phyloP scores from a whole-genome alignment of 2,797 vertebrate genomes.

The Etheostoma nigrum region DNA sequence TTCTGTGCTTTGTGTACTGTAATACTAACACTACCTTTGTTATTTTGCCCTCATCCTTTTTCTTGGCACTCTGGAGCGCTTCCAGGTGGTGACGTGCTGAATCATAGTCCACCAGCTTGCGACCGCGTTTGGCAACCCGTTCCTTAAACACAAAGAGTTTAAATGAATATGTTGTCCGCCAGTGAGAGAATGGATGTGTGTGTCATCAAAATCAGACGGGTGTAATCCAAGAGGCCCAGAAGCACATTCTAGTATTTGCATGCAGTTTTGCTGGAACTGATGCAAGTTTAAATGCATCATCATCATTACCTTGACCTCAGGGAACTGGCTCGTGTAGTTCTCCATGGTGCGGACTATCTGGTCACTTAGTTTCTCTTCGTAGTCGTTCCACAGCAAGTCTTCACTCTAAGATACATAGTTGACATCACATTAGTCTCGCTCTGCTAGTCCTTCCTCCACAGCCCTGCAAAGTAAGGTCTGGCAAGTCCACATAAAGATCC shows the following conservation, averaged over 20 bases:
- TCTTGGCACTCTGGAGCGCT: slow-evolving; percentile 92
- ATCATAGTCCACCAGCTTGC: slow-evolving; percentile 97
- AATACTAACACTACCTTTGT: slow-evolving; percentile 86
- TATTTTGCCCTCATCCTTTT: slow-evolving; percentile 94
- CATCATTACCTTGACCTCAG: slow-evolving; percentile 90
- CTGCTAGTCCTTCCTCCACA: too few species aligned
- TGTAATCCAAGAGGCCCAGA: background rate
- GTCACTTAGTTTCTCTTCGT: slow-evolving; percentile 92
- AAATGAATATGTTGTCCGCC: background rate
- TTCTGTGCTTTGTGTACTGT: fast-evolving
- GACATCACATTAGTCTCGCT: background rate
- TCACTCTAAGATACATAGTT: slow-evolving; percentile 85
- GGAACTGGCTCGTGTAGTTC: slow-evolving; percentile 93
- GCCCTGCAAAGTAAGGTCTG: too few species aligned
- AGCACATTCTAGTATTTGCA: background rate
- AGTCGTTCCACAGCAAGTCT: slow-evolving; percentile 95
- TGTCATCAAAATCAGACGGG: background rate
- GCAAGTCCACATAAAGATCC: too few species aligned
- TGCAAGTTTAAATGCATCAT: background rate
- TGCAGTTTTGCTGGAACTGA: background rate
- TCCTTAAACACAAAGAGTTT: slow-evolving; percentile 83
- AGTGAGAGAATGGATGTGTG: background rate
- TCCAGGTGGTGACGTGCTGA: slow-evolving; percentile 97
- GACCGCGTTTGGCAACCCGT: slow-evolving; percentile 93
- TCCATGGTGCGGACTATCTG: slow-evolving; percentile 93